Percentiles rank a stretch among this genome's conserved stretches.
Conservation (phyloP, 2,888 invertebrate species). For the Harpagoxenus sublaevis region DNA sequence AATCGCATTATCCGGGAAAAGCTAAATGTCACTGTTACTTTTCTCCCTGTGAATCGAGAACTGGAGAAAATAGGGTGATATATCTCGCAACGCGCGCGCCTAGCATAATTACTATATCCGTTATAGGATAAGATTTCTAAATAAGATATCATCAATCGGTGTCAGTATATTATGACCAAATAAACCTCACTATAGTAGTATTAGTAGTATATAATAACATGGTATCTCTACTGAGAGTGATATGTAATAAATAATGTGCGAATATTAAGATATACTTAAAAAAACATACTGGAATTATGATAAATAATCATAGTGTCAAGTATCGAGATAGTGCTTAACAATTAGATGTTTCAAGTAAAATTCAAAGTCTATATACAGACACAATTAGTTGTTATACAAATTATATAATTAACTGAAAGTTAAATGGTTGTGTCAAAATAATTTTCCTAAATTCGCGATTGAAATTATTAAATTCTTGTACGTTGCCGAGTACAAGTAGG, state of each 20-base stretch:
- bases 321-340: not conserved
- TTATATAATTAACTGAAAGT: not conserved
- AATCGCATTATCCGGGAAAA: constrained; percentile 9
- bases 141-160: not conserved
- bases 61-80: not conserved
- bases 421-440: not conserved
- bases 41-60: not conserved
- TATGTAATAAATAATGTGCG: not conserved
- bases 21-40: constrained; percentile 14
- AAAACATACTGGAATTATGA: not conserved
- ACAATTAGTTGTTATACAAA: not conserved
- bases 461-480: not conserved
- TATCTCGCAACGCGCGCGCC: not conserved
- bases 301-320: not conserved
- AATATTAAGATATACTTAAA: not conserved
- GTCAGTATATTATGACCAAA: not conserved
- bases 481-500: not conserved
- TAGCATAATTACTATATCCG: not conserved
- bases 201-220: not conserved
- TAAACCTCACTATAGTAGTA: not conserved
- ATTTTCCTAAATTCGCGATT: not conserved
- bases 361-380: not conserved
- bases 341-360: not conserved
- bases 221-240: not conserved
- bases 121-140: constrained; percentile 5